Percentiles rank a stretch among this genome's conserved stretches.
These are phyloP conservation scores for Nasua narica DNA, from an alignment of 2,797 vertebrate species.

Conservation along the genomic window DNA sequence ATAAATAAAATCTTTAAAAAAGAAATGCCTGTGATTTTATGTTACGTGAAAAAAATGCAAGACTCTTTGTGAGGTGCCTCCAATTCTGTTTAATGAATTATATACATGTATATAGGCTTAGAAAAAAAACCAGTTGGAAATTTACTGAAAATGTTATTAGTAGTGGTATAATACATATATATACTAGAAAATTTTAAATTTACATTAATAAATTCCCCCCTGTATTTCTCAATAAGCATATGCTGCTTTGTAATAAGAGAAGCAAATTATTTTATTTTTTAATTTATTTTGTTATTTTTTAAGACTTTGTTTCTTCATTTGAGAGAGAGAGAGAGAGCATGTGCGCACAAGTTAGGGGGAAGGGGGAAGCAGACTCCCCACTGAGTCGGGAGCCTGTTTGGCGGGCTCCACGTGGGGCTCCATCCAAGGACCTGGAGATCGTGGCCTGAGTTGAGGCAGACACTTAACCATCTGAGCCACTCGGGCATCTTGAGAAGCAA, in stretches of 20 bases:
- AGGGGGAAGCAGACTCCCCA: background rate
- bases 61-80: background rate
- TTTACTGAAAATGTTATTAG: background rate
- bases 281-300: background rate
- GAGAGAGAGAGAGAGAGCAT: background rate
- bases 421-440: background rate
- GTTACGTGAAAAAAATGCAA: background rate
- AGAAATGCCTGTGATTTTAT: too few species aligned
- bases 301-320: background rate
- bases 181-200: background rate
- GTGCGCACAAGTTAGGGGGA: background rate
- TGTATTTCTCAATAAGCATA: background rate
- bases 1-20: too few species aligned
- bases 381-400: background rate
- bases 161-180: background rate
- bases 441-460: background rate
- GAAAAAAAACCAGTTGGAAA: conserved; percentile 5
- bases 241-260: conserved; percentile 36
- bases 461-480: background rate
- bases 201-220: background rate
- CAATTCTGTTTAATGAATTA: background rate
- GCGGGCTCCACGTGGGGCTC: background rate
- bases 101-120: background rate
- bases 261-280: background rate
- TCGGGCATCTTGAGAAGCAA: background rate